Conservation (phyloP, 2,113 vertebrate species). For the Hemibagrus wyckioides region DNA sequence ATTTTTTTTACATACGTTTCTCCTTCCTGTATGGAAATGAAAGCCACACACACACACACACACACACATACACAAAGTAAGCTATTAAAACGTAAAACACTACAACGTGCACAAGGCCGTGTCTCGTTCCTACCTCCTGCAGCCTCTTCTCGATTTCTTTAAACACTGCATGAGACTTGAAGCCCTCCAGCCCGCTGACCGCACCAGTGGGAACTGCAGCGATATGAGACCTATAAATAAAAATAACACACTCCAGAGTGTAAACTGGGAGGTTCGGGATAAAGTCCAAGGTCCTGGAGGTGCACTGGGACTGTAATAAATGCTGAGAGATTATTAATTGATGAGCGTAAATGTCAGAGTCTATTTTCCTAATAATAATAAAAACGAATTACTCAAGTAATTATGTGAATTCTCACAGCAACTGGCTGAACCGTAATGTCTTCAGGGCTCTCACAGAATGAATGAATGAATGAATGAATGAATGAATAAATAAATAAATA, state of each 20-base stretch:
- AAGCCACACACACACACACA: background rate
- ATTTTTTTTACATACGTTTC: conserved; percentile 89
- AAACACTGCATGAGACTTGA: conserved; percentile 85
- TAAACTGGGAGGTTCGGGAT: too few relatives aligned
- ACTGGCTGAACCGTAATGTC: background rate
- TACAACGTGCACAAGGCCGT: background rate
- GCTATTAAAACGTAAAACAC: background rate
- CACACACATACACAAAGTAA: background rate
- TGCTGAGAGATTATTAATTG: background rate
- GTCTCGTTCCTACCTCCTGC: conserved; percentile 75
- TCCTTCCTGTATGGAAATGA: conserved; percentile 78
- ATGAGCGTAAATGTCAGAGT: background rate
- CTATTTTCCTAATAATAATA: background rate
- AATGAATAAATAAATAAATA: too few relatives aligned
- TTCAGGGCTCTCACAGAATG: background rate
- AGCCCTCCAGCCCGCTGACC: conserved; percentile 71
- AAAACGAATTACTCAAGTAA: background rate
- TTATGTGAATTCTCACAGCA: background rate
- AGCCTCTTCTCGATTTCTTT: conserved; percentile 91
- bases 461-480: too few relatives aligned
- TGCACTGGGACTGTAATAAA: background rate
- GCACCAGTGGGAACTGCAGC: conserved; percentile 75
- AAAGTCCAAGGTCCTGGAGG: background rate
- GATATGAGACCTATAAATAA: conserved; percentile 66
- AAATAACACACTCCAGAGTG: background rate